A percentile compares a stretch with the other conserved stretches of the same genome.
phyloP scores from a whole-genome alignment of 2,888 invertebrate species.

The Spodoptera littoralis region DNA sequence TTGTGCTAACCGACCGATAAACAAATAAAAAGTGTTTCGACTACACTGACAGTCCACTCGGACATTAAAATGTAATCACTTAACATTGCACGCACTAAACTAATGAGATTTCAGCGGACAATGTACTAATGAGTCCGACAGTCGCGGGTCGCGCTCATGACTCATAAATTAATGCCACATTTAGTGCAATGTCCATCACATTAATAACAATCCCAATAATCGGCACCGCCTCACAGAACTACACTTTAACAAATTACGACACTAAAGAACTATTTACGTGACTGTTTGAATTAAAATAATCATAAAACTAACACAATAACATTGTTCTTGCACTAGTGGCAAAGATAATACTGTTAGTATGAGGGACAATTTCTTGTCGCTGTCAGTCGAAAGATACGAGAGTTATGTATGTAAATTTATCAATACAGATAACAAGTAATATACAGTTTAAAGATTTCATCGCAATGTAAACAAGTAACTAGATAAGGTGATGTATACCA shows the following conservation, averaged over 20 bases:
- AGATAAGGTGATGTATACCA: conserved; percentile 62
- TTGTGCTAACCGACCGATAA: conserved; percentile 64
- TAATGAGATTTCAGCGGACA: conserved; percentile 86
- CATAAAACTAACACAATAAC: conserved; percentile 61
- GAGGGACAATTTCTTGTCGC: conserved; percentile 79
- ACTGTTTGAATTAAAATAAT: conserved; percentile 62
- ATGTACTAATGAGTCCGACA: conserved; percentile 82
- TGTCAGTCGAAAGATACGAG: conserved; percentile 77
- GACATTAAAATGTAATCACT: conserved; percentile 86
- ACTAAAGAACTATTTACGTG: conserved; percentile 58
- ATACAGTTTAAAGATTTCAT: conserved; percentile 77
- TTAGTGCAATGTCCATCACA: conserved; percentile 74
- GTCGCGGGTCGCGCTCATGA: conserved; percentile 77
- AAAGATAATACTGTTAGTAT: conserved; percentile 79
- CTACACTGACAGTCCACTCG: conserved; percentile 71
- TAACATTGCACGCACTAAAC: conserved; percentile 84
- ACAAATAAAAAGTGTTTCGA: conserved; percentile 76
- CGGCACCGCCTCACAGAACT: conserved; percentile 59
- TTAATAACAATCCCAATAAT: conserved; percentile 63
- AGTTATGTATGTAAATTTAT: conserved; percentile 84
- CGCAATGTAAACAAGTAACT: conserved; percentile 71
- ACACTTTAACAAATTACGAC: conserved; percentile 59
- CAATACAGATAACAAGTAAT: conserved; percentile 85
- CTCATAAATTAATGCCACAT: conserved; percentile 80
- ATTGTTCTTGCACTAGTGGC: conserved; percentile 69